Base-by-base conservation (phyloP, 2,888 invertebrate species). In the Psococerastis gibbosa region DNA sequence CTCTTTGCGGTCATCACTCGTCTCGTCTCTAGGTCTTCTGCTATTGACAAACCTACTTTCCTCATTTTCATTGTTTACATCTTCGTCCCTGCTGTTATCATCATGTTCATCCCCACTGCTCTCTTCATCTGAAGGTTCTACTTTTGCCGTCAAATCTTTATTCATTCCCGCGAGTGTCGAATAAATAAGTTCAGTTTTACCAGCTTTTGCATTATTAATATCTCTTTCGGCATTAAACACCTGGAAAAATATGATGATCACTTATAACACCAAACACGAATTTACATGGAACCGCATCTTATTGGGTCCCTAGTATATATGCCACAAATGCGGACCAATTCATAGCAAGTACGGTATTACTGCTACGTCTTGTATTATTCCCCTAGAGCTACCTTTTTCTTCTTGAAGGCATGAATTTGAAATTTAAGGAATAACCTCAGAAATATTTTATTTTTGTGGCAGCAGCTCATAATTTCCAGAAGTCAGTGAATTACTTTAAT, bases 161-260 rank as follows among this genome's bases (percentile, higher is more conserved):
- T 79, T 83, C 46, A 92, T 67, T 1, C 89, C 92, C 13, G 84
- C 75, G 42, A 95, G 69, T 48, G 84, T 89, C 55, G 83, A 82
- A 59, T 92, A 94, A 41, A 81, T 71, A 11, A 91, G 67, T 55
- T 83, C 75, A 1, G 46, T 68, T 42, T 74, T 69, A 15, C 85
- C 85, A 44, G 73, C 65, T 58, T 85, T 81, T 0, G 78, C 82
- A 55, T 81, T 72, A 43, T 66, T 72, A 43, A 88, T 83, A 60
- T 98, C 95, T 22, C 87, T 63, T 58, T 89, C 89, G 57, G 78
- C 75, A 60, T 89, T 76, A 20, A 79, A 70, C 3, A 89, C 78
- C 82, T 83, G 60, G 2, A 58, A 59, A 48, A 46, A 44, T 49
- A 43, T n/a, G n/a, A n/a, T n/a, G n/a, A n/a, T n/a, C n/a, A n/a